Conservation (phyloP, 2,888 invertebrate species). For the Blastobasis adustella region DNA sequence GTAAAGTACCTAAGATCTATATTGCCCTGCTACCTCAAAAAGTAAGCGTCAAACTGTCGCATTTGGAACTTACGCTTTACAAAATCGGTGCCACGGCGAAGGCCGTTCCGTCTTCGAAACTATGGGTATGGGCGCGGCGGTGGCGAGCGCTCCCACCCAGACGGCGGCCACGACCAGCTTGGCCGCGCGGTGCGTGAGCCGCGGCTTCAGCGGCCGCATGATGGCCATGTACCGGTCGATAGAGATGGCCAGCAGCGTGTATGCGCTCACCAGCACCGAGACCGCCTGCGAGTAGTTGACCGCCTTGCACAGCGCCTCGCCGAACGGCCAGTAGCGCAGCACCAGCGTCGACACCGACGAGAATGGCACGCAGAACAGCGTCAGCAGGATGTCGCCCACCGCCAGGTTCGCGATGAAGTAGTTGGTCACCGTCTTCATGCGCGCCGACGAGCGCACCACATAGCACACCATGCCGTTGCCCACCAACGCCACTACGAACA, state of each 20-base stretch:
- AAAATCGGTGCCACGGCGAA: slow-evolving; percentile 74
- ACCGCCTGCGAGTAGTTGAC: slow-evolving; percentile 89
- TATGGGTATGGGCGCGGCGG: slow-evolving; percentile 87
- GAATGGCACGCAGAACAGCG: slow-evolving; percentile 92
- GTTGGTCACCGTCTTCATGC: slow-evolving; percentile 95
- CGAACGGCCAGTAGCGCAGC: slow-evolving; percentile 92
- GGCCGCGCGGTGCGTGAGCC: slow-evolving; percentile 82
- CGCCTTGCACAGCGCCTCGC: slow-evolving; percentile 84
- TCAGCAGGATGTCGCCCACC: slow-evolving; percentile 92
- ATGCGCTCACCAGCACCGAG: slow-evolving; percentile 89
- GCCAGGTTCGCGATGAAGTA: slow-evolving; percentile 93
- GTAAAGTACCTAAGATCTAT: too few species aligned
- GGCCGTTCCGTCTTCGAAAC: slow-evolving; percentile 82
- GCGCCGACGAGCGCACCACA: slow-evolving; percentile 86
- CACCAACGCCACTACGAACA: slow-evolving; percentile 81
- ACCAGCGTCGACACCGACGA: slow-evolving; percentile 88
- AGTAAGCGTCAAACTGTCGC: too few species aligned
- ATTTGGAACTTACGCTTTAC: slow-evolving; percentile 75
- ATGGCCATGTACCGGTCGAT: slow-evolving; percentile 93
- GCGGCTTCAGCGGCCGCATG: slow-evolving; percentile 88
- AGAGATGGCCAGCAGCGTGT: slow-evolving; percentile 92
- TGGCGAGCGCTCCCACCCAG: slow-evolving; percentile 84
- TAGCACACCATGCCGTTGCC: slow-evolving; percentile 90
- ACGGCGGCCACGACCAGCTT: slow-evolving; percentile 80
- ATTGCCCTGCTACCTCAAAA: too few species aligned